Percentiles rank a stretch among this genome's conserved stretches.
Evolutionary conservation across 2,113 vertebrate genomes (phyloP).

Genomic region (Scalopus aquaticus): DNA sequence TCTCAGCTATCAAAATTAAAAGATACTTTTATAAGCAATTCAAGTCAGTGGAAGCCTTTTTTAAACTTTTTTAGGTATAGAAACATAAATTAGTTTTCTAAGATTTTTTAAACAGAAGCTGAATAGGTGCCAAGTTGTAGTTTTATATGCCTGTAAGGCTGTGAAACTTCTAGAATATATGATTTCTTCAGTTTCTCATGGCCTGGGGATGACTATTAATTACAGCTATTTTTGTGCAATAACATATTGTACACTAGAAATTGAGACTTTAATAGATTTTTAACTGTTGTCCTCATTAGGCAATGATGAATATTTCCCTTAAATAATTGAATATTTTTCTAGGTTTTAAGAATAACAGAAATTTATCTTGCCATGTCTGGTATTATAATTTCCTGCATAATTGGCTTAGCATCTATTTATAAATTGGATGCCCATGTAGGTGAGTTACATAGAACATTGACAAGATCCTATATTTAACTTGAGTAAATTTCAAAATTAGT

Average conservation of each 20-base stretch:
- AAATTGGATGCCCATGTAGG: background rate
- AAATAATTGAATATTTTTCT: constrained; percentile 67
- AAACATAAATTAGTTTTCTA: constrained; percentile 53
- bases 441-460: constrained; percentile 19
- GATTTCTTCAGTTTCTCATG: constrained; percentile 46
- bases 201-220: constrained; percentile 4
- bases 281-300: constrained; percentile 44
- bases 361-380: constrained; percentile 19
- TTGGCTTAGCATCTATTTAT: constrained; percentile 16
- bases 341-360: constrained; percentile 49
- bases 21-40: constrained; percentile 47
- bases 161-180: background rate
- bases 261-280: constrained; percentile 48
- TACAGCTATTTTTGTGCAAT: constrained; percentile 54
- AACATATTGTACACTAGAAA: constrained; percentile 34
- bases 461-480: background rate
- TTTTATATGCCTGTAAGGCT: background rate
- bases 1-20: constrained; percentile 6
- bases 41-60: constrained; percentile 21
- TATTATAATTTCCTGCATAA: constrained; percentile 18
- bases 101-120: constrained; percentile 43
- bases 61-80: constrained; percentile 19
- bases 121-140: background rate
- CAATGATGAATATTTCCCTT: constrained; percentile 56
- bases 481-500: constrained; percentile 39